Conservation (phyloP, 92 coral and sea anemone genomes). For the Phenganax marumi region DNA sequence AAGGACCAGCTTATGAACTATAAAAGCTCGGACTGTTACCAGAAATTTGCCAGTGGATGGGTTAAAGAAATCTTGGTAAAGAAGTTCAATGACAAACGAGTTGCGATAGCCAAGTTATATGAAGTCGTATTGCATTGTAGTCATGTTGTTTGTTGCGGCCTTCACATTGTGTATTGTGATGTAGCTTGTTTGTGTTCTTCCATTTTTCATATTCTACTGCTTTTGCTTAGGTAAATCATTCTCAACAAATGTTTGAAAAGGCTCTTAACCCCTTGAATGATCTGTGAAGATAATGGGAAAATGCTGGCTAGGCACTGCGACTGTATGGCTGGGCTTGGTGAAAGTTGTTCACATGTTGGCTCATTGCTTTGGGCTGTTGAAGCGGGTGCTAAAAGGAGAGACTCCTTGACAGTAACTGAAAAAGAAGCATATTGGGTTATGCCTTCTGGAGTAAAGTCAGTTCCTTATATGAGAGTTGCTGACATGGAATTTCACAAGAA, state of each 20-base stretch:
- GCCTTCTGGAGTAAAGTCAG: conserved; percentile 2
- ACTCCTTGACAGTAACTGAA: conserved; percentile 39
- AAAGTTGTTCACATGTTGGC: not conserved
- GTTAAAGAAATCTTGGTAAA: conserved; percentile 50
- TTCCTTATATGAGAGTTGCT: conserved; percentile 11
- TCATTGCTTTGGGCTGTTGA: conserved; percentile 24
- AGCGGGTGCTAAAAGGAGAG: conserved; percentile 40
- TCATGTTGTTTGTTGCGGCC: not conserved
- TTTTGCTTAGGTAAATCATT: conserved; percentile 39
- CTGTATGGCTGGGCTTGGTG: no score
- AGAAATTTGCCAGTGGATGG: no score
- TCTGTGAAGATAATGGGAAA: no score
- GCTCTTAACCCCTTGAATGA: conserved; percentile 28
- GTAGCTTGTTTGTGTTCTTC: not conserved
- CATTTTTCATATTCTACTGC: not conserved
- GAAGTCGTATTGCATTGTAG: not conserved
- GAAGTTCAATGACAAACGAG: conserved; percentile 48
- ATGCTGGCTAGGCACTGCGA: no score
- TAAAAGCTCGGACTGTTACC: conserved; percentile 45
- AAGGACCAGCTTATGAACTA: conserved; percentile 55
- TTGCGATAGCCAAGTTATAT: conserved; percentile 53
- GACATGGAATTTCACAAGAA: conserved; percentile 25
- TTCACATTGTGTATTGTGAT: not conserved
- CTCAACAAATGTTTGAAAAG: conserved; percentile 18
- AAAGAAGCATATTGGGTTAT: no score